Conservation (phyloP, 2,797 vertebrate genomes). For the Cheracebus regulus region DNA sequence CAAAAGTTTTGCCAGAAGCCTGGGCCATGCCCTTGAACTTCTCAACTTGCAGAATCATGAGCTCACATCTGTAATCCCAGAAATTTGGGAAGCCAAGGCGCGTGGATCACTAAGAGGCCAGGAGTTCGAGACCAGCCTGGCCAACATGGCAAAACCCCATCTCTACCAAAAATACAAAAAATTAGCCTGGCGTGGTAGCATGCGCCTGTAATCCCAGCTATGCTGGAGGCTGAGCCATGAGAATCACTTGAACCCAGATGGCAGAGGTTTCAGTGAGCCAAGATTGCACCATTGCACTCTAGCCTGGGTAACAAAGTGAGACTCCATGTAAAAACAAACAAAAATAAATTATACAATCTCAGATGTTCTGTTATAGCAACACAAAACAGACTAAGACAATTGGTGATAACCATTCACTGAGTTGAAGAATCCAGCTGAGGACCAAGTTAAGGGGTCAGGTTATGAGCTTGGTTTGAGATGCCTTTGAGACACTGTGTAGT, state of each 20-base stretch:
- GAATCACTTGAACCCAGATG: not conserved
- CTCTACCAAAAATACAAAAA: not conserved
- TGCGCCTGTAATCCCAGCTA: not conserved
- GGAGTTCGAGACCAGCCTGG: not conserved
- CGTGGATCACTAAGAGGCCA: not conserved
- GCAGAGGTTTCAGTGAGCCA: not conserved
- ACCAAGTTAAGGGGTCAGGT: not conserved
- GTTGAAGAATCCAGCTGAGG: not conserved
- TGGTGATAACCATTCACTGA: not conserved
- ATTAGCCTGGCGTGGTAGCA: not conserved
- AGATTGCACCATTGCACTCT: not conserved
- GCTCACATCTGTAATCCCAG: not conserved
- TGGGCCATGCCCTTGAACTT: not conserved
- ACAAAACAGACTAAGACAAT: not conserved
- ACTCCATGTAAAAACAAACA: not conserved
- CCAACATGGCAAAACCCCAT: not conserved
- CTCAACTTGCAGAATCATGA: not conserved
- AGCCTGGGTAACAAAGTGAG: not conserved
- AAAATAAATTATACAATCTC: not conserved
- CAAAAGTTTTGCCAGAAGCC: not conserved
- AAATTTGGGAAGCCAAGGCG: not conserved
- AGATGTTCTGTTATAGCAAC: not conserved
- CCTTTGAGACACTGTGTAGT: not conserved
- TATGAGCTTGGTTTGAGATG: not conserved
- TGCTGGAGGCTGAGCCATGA: not conserved